phyloP scores from a whole-genome alignment of 2,113 vertebrate genomes.

The Cathartes aura region DNA sequence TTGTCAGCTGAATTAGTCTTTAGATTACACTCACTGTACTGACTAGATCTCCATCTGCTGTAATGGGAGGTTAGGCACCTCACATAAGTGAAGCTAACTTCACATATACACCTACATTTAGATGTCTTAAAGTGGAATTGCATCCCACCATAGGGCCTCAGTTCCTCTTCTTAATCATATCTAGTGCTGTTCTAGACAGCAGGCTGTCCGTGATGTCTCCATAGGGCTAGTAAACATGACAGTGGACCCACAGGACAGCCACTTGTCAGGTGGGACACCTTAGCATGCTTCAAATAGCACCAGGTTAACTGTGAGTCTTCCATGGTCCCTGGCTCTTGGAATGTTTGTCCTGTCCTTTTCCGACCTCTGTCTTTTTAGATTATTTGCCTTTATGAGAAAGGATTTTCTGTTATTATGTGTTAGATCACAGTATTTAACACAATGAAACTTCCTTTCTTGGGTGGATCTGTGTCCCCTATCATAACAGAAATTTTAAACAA shows the following conservation, averaged over 20 bases:
- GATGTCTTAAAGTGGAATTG: not conserved
- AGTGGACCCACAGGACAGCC: not conserved
- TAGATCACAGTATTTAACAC: not conserved
- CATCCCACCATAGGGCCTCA: not conserved
- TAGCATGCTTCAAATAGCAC: not conserved
- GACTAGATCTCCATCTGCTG: not conserved
- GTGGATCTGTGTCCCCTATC: not conserved
- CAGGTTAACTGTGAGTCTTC: not conserved
- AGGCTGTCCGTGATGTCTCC: not conserved
- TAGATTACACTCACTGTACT: not conserved
- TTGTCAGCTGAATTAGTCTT: not conserved
- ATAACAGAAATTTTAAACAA: not conserved
- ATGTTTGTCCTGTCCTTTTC: not conserved
- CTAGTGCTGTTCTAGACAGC: not conserved
- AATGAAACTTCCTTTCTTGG: not conserved
- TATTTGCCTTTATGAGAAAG: not conserved
- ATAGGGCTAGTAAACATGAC: fast-evolving
- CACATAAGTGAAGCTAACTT: not conserved
- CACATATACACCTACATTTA: not conserved
- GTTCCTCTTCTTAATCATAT: not conserved
- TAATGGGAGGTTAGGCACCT: not conserved
- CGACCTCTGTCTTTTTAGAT: not conserved
- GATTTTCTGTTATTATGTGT: not conserved
- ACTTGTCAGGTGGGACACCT: not conserved
- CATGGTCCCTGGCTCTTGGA: not conserved